phyloP scores from a whole-genome alignment of 2,797 vertebrate species.

The Gila robusta region DNA sequence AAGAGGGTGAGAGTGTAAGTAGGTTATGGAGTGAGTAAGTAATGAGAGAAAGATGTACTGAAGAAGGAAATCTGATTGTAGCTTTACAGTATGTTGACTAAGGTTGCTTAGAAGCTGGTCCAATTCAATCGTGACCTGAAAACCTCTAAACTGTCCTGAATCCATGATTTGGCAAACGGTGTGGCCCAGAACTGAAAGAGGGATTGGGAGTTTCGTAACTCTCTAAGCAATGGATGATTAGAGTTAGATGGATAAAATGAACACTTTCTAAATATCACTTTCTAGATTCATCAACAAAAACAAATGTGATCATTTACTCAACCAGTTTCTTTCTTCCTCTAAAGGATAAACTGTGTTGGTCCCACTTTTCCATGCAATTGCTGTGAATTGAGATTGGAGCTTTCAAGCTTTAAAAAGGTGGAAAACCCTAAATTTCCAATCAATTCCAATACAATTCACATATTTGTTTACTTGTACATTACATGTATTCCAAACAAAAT shows the following conservation, averaged over 20 bases:
- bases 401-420: background rate
- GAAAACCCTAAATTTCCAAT: background rate
- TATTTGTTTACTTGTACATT: background rate
- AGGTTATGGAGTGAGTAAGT: slow-evolving; percentile 27
- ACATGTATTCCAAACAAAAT: background rate
- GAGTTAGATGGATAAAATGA: background rate
- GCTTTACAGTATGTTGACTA: slow-evolving; percentile 24
- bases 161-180: slow-evolving; percentile 25
- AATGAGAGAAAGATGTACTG: slow-evolving; percentile 14
- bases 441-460: background rate
- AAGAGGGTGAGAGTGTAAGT: slow-evolving; percentile 24
- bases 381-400: background rate
- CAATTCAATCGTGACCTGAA: slow-evolving; percentile 32
- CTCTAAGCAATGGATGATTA: slow-evolving; percentile 10
- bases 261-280: background rate
- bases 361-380: background rate
- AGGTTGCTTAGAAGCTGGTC: slow-evolving; percentile 34
- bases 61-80: slow-evolving; percentile 12
- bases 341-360: background rate
- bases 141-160: slow-evolving; percentile 51
- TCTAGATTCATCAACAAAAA: background rate
- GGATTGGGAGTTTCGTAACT: slow-evolving; percentile 7
- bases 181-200: slow-evolving; percentile 26
- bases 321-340: background rate
- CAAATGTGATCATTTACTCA: background rate